These are phyloP conservation scores for Symphodus melops DNA, from an alignment of 2,113 vertebrate genomes.

Conservation along the genomic window DNA sequence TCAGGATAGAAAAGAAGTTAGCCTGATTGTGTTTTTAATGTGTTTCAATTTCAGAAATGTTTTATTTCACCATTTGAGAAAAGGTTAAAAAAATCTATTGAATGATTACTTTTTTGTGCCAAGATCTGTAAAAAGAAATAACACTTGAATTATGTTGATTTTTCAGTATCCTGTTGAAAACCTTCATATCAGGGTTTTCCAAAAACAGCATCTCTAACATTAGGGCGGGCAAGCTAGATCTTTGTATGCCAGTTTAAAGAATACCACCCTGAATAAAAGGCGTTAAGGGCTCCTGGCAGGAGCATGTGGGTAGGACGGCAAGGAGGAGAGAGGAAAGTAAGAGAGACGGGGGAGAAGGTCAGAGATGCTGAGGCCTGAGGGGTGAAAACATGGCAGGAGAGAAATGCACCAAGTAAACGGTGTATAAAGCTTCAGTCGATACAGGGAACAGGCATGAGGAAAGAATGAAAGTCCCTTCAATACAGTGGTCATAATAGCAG, in stretches of 20 bases:
- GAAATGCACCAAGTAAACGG: not conserved
- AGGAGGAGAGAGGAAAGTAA: not conserved
- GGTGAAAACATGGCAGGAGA: constrained; percentile 7
- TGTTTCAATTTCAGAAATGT: too few relatives aligned
- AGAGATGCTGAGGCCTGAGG: constrained; percentile 13
- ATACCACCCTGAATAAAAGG: not conserved
- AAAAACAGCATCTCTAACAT: not conserved
- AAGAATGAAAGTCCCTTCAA: constrained; percentile 1
- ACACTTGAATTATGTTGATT: too few relatives aligned
- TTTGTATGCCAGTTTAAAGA: not conserved
- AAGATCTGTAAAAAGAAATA: too few relatives aligned
- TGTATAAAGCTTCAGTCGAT: not conserved
- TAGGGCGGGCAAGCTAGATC: not conserved
- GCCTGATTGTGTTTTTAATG: too few relatives aligned
- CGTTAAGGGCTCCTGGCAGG: not conserved
- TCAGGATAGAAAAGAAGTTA: not conserved
- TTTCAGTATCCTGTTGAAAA: not conserved
- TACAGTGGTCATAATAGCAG: constrained; percentile 26
- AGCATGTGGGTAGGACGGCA: not conserved
- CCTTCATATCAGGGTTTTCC: not conserved
- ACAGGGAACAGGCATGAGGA: not conserved
- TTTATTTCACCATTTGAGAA: not conserved
- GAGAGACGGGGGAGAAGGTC: constrained; percentile 12
- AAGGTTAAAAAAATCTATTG: too few relatives aligned
- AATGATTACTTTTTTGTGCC: too few relatives aligned